Evolutionary conservation across 2,888 invertebrate genomes (phyloP), one percentile per base, ranked within the genome.

Genomic region (Nipponacmea schrenckii): DNA sequence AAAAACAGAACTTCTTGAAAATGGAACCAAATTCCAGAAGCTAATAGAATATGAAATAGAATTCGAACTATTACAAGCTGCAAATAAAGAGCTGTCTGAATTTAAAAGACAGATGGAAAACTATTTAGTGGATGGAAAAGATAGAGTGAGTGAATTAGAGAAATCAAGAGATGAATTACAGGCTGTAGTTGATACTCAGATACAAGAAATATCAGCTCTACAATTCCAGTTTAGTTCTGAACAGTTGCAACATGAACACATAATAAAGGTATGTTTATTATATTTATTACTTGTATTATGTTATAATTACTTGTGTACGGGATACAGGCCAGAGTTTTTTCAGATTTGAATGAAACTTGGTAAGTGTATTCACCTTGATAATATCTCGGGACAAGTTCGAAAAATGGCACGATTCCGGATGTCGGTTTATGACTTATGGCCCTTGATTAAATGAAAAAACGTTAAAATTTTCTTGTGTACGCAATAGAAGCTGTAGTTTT

Each of bases 161-260:
- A 64, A 67, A 20, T n/a, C 27, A 20, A 67, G 48, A 20, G 64
- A 74, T 44, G 64, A 68, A n/a, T 63, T 71, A 31, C 45, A 62
- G 50, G 45, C 62, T 0, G 70, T 75, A 48, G 64, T 81, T 14
- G 83, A 83, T 27, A 77, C 78, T n/a, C 70, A 84, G 31, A 82
- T 85, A 67, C 85, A 87, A 72, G 86, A 89, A 77, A 76, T 87
- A 27, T 77, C 83, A n/a, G 82, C 88, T 7, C 75, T 89, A 10
- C 82, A 86, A 74, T 89, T 89, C 72, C 88, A 89, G 76, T 76
- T 89, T 8, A 87, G 87, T 73, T 80, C 87, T 20, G 85, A 87
- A 72, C 84, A 87, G 72, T 75, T 89, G 67, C 81, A 86, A 69
- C 78, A 83, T 68, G 82, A 86, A 73, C 78, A 82, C 50, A 78